phyloP scores from a whole-genome alignment of 2,113 vertebrate species.

The Salvelinus namaycush region DNA sequence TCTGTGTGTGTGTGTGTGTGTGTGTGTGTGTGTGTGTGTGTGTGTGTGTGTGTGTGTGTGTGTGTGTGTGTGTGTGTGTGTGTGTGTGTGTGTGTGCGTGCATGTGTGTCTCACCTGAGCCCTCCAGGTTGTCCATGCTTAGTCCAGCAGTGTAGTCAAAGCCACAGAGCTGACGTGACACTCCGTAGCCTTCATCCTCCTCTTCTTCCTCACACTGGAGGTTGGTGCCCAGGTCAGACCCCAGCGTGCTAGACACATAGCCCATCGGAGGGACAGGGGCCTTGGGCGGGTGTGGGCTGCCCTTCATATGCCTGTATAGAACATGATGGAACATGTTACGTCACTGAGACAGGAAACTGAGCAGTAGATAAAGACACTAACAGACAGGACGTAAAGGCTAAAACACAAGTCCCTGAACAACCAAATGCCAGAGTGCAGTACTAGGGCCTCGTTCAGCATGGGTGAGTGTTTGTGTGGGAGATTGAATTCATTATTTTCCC shows the following conservation, averaged over 20 bases:
- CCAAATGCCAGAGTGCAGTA: not conserved
- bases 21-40: too few species aligned
- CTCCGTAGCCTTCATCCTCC: slow-evolving; percentile 82
- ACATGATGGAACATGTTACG: slow-evolving; percentile 41
- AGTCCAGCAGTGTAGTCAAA: slow-evolving; percentile 89
- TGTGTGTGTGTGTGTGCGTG: not conserved
- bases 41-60: not conserved
- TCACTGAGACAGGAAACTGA: not conserved
- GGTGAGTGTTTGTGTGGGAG: slow-evolving; percentile 39
- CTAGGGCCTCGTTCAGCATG: slow-evolving; percentile 26
- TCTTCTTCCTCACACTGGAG: slow-evolving; percentile 83
- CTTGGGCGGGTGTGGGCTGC: slow-evolving; percentile 86
- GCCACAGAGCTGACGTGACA: slow-evolving; percentile 84
- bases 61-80: slow-evolving; percentile 3
- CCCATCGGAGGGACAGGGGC: slow-evolving; percentile 85
- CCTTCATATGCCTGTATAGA: slow-evolving; percentile 90
- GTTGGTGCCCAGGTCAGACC: slow-evolving; percentile 89
- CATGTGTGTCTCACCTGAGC: slow-evolving; percentile 59
- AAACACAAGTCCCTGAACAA: slow-evolving; percentile 27
- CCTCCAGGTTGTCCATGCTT: slow-evolving; percentile 86
- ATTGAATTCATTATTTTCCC: slow-evolving; percentile 18
- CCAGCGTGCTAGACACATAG: slow-evolving; percentile 88
- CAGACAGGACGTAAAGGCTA: not conserved
- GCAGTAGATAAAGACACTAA: not conserved
- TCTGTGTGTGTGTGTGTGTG: not conserved